A percentile compares a stretch with the other conserved stretches of the same genome.
Evolutionary conservation across 1,140 invertebrate genomes (phyloP).

Genomic region (Hermetia illucens): DNA sequence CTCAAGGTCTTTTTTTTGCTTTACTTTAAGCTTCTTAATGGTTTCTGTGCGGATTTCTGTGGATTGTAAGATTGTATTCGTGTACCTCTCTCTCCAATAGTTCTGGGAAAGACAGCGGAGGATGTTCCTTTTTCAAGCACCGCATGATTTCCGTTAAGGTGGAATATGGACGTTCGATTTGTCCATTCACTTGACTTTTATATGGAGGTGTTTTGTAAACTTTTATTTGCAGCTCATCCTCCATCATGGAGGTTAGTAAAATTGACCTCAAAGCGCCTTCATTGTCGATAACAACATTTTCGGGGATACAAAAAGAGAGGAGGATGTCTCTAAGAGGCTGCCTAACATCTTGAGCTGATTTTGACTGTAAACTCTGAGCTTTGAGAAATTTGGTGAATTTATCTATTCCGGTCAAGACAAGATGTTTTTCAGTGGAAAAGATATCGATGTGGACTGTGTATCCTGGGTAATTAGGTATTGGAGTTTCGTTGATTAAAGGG

Average conservation of each 20-base stretch:
- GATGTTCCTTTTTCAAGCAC: neutral
- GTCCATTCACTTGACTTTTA: neutral
- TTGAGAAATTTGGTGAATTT: conserved; percentile 1
- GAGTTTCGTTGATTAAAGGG: conserved; percentile 3
- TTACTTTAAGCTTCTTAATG: no score
- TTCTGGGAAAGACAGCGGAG: neutral
- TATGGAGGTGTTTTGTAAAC: neutral
- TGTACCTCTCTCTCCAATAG: neutral
- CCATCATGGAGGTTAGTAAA: conserved; percentile 4
- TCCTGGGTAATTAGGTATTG: conserved; percentile 5
- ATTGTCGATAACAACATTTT: conserved; percentile 7
- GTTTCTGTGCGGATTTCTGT: neutral
- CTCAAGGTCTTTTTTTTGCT: no score
- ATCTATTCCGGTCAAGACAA: neutral
- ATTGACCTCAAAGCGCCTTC: conserved; percentile 5
- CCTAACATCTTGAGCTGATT: no score
- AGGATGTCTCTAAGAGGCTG: neutral
- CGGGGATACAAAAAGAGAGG: conserved; percentile 1
- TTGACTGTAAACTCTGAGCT: neutral
- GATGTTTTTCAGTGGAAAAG: neutral
- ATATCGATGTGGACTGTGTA: conserved; percentile 9
- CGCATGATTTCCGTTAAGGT: neutral
- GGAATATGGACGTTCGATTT: neutral
- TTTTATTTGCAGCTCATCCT: conserved; percentile 4
- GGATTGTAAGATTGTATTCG: neutral